A percentile compares a stretch with the other conserved stretches of the same genome.
These are phyloP conservation scores for Bruchidius siliquastri DNA, from an alignment of 2,888 invertebrate genomes.

Conservation along the genomic window DNA sequence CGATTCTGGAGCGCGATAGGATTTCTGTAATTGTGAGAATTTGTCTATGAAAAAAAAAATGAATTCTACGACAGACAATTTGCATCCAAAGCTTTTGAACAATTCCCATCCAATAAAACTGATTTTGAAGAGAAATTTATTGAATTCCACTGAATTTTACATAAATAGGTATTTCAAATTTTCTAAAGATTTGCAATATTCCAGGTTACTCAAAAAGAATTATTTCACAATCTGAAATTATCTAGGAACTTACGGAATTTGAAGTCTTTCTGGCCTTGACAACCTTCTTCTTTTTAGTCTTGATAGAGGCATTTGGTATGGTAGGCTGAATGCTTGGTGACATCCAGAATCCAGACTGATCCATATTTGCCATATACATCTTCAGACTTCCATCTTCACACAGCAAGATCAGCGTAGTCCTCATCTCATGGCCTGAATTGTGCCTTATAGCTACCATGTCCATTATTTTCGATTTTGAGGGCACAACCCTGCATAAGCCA, in stretches of 20 bases:
- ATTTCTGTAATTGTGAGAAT: too few species aligned
- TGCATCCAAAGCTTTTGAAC: too few species aligned
- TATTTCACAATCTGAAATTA: too few species aligned
- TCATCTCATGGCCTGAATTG: conserved; percentile 63
- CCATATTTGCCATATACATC: conserved; percentile 87
- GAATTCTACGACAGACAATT: too few species aligned
- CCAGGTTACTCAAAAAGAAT: too few species aligned
- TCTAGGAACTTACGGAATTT: conserved; percentile 45
- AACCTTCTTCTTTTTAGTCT: conserved; percentile 58
- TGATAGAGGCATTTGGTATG: conserved; percentile 39
- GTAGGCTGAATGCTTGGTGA: conserved; percentile 61
- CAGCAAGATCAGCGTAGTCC: conserved; percentile 86
- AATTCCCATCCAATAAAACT: too few species aligned
- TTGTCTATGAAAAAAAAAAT: too few species aligned
- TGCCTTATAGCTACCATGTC: conserved; percentile 96
- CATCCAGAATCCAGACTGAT: conserved; percentile 70
- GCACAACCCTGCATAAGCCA: conserved; percentile 60
- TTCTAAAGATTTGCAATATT: too few species aligned
- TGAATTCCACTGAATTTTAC: too few species aligned
- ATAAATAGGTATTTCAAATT: too few species aligned
- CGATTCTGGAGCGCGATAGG: too few species aligned
- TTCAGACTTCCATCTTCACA: conserved; percentile 96
- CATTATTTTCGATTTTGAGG: conserved; percentile 92
- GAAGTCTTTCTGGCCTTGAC: conserved; percentile 57
- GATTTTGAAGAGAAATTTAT: too few species aligned